These are phyloP conservation scores for Abscondita cerata DNA, from an alignment of 2,888 invertebrate species.

Conservation along the genomic window DNA sequence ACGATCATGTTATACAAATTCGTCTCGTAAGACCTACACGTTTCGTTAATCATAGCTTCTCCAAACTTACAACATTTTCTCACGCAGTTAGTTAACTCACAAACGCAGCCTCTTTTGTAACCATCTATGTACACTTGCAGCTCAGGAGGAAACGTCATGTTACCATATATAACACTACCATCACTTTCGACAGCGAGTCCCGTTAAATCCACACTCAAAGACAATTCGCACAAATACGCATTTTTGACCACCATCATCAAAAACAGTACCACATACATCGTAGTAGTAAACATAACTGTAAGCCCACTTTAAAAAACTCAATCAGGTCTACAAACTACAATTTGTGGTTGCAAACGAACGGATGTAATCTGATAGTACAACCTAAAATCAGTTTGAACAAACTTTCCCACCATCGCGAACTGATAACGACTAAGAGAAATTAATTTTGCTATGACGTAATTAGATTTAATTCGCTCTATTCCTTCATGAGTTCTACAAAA, in stretches of 20 bases:
- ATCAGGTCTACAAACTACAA: neutral
- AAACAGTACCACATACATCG: neutral
- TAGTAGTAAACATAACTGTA: neutral
- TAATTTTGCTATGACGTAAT: no score
- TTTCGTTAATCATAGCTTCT: constrained; percentile 1
- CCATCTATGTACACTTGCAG: constrained; percentile 30
- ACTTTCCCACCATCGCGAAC: no score
- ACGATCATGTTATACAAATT: neutral
- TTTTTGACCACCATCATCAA: neutral
- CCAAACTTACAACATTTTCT: constrained; percentile 34
- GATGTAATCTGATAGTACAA: constrained; percentile 6
- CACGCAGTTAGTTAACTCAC: constrained; percentile 34
- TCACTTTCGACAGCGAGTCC: constrained; percentile 23
- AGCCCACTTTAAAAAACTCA: no score
- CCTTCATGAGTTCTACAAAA: no score
- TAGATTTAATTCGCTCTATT: no score
- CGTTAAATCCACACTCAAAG: constrained; percentile 28
- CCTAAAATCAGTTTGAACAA: neutral
- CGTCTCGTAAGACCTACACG: neutral
- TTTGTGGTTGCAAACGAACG: constrained; percentile 5
- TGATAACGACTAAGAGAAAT: no score
- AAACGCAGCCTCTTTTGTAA: constrained; percentile 35
- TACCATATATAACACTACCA: constrained; percentile 21
- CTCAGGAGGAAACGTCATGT: constrained; percentile 24
- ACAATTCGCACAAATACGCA: constrained; percentile 4